Conservation (phyloP, 2,113 vertebrate species). For the Meleagris gallopavo region DNA sequence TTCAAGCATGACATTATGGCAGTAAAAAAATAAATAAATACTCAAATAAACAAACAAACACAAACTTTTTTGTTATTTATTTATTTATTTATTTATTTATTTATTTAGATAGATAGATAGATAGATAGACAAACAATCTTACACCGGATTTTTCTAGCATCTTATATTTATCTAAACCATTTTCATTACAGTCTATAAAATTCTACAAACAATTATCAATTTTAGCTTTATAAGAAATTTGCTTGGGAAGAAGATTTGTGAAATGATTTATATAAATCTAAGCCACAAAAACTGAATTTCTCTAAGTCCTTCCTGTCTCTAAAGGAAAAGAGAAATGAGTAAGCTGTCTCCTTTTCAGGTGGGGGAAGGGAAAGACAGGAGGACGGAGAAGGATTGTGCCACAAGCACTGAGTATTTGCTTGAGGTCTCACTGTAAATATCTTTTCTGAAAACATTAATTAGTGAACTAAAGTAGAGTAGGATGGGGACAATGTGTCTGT, state of each 20-base stretch:
- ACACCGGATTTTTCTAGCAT: neutral
- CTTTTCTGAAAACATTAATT: conserved; percentile 26
- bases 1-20: neutral
- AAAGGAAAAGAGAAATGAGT: neutral
- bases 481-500: conserved; percentile 2
- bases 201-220: neutral
- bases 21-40: neutral
- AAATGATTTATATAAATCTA: neutral
- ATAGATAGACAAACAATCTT: neutral
- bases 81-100: too few species aligned
- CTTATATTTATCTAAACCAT: neutral
- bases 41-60: too few species aligned
- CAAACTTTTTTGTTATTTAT: neutral
- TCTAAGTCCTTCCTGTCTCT: neutral
- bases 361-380: neutral
- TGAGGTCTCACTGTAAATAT: conserved; percentile 49
- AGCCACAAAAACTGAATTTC: neutral
- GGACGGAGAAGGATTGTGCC: conserved; percentile 12
- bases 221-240: neutral
- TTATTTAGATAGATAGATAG: neutral
- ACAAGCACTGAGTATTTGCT: neutral
- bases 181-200: neutral
- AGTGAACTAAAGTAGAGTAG: conserved; percentile 23
- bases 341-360: neutral
- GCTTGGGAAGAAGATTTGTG: neutral